A percentile compares a stretch with the other conserved stretches of the same genome.
phyloP scores from a whole-genome alignment of 2,888 invertebrate genomes.

The Oxystoma pomonae region DNA sequence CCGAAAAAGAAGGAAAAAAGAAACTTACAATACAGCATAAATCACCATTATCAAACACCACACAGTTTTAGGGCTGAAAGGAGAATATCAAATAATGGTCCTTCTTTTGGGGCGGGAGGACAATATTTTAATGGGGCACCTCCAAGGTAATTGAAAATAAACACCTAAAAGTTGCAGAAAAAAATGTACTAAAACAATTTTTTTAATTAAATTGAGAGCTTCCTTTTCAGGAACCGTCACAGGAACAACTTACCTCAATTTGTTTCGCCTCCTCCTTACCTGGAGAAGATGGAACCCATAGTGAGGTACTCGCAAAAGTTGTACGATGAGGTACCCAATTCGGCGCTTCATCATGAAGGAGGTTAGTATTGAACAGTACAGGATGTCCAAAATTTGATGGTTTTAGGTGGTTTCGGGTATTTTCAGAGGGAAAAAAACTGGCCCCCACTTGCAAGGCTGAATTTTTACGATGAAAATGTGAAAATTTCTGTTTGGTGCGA shows the following conservation, averaged over 20 bases:
- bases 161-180: too few relatives aligned
- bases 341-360: neutral
- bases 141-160: neutral
- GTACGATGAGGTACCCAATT: neutral
- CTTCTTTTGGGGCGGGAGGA: neutral
- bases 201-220: too few relatives aligned
- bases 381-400: too few relatives aligned
- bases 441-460: too few relatives aligned
- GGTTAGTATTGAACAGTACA: too few relatives aligned
- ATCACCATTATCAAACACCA: conserved; percentile 56
- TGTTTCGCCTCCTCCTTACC: conserved; percentile 66
- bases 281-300: conserved; percentile 76
- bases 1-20: conserved; percentile 49
- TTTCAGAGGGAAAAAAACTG: too few relatives aligned
- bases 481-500: too few relatives aligned
- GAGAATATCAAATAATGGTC: conserved; percentile 47
- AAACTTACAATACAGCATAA: conserved; percentile 57
- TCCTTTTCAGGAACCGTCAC: neutral
- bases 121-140: neutral
- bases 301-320: conserved; percentile 66
- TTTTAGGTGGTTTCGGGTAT: too few relatives aligned
- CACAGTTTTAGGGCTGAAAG: conserved; percentile 54
- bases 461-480: too few relatives aligned
- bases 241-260: conserved; percentile 27
- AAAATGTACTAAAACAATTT: too few relatives aligned